These are phyloP conservation scores for Cepaea hortensis DNA, from an alignment of 2,888 invertebrate species.

Conservation along the genomic window DNA sequence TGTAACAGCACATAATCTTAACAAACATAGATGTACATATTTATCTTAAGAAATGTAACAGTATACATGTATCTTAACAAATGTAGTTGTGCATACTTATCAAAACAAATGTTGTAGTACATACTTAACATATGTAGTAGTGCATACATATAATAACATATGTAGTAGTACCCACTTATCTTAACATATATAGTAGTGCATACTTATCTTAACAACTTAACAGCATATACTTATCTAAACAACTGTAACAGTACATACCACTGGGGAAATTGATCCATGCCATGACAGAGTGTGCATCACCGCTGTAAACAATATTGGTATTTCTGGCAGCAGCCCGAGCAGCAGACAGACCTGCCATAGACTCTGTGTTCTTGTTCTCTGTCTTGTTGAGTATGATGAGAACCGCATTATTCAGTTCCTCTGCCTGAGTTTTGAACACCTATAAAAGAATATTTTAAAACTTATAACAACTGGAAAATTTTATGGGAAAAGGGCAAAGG, in stretches of 20 bases:
- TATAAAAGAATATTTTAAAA: background rate
- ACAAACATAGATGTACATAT: too few species aligned
- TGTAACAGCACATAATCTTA: too few species aligned
- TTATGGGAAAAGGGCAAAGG: too few species aligned
- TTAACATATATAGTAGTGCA: too few species aligned
- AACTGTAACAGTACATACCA: conserved; percentile 21
- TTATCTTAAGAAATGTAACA: too few species aligned
- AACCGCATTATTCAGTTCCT: conserved; percentile 29
- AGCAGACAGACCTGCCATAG: conserved; percentile 6
- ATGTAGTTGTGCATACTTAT: too few species aligned
- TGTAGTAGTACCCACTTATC: too few species aligned
- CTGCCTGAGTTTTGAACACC: conserved; percentile 38
- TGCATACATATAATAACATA: background rate
- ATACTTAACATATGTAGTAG: background rate
- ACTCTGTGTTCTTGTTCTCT: conserved; percentile 21
- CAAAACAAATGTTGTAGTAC: background rate
- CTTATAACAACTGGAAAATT: too few species aligned
- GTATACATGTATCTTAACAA: too few species aligned
- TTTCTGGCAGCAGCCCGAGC: conserved; percentile 20
- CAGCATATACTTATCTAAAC: background rate
- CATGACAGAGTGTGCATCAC: conserved; percentile 34
- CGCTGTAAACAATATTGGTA: conserved; percentile 37
- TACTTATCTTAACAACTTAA: background rate
- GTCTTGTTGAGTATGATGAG: conserved; percentile 18
- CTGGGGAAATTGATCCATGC: conserved; percentile 34